Base-by-base conservation (phyloP, 35 echinoderm and acorn worm species). In the Holothuria glaberrima region DNA sequence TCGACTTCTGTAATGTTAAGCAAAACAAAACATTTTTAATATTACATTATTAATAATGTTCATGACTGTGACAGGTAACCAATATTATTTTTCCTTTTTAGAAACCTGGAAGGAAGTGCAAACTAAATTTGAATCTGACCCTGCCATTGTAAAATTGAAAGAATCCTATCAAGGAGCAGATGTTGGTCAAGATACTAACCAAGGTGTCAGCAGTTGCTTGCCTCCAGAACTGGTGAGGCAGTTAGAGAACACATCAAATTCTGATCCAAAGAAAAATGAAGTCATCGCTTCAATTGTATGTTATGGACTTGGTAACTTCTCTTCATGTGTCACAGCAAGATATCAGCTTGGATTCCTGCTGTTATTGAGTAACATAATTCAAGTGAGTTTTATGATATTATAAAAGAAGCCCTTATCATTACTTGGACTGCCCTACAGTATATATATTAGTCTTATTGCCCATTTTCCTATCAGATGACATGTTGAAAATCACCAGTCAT, bases 261-360 rank as follows among this genome's bases (percentile, higher is more conserved):
- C 28, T 0, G 83, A 86, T 38, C 62, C 61, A 16, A 31, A 65
- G 54, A 38, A 86, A 13, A 86, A 34, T 65, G 59, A 19, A 21
- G 18, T 67, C 30, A 45, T 86, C 33, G 64, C 58, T 24, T 66
- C 30, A 6, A 92, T 98, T 30, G 82, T 98, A n/a, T 98, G 95
- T 62, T 98, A 98, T 76, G 95, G 95, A 30, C 95, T 98, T 32
- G 95, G 95, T 33, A 94, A 98, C 30, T 98, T 98, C 67, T 77
- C 87, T 17, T 65, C 90, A 6, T 98, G 92, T 76, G 68, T 86
- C 18, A 94, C 86, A 12, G 92, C 95, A 25, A 87, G 93, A 82
- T 94, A 90, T 69, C 95, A 98, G 92, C 90, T 98, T 38, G 74
- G 71, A n/a, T 83, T 98, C 22, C 66, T 98, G 13, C 57, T 94